Evolutionary conservation across 2,888 invertebrate species (phyloP), one percentile per base, ranked within the genome.

Genomic region (Cerastoderma edule): DNA sequence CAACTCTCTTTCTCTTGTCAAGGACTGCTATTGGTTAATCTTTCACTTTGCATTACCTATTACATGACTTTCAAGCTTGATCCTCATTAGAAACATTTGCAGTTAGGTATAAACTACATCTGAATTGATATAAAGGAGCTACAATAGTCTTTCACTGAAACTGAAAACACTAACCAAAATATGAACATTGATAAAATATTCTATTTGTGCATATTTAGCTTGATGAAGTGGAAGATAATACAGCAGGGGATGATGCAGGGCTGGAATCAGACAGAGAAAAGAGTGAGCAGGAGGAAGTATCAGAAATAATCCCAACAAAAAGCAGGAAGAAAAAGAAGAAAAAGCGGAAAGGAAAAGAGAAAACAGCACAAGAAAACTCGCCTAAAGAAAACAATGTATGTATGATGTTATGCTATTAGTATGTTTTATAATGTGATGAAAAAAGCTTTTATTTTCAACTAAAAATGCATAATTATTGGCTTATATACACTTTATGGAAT

Each of bases 281-380:
- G 3, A 56, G 60, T 70, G 66, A 72, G 24, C 48, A 53, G 67
- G 75, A 72, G 50, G 48, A 68, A 54, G 70, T 78, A 33, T 67
- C 78, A 69, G 48, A 64, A 60, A 57, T 24, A 5, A 71, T 28
- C 16, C 73, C 57, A 33, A 75, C 39, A 44, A 67, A 78, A 56
- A 84, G 83, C 27, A 86, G 84, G 71, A 88, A 86, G 81, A 87
- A 85, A 60, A 86, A 87, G 78, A 86, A 85, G 65, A 86, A 80
- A 54, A 83, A 82, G 74, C 75, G 72, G 67, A 83, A 83, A 70
- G 60, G 60, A 16, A 80, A 71, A 63, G 67, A 72, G 22, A 66
- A 53, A 32, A 39, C 53, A 39, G 46, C 32, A 60, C 53, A 60
- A 48, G 48, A 50, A 30, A 10, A 3, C 16, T 22, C 48, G 6